These are phyloP conservation scores for Pseudolaguvia tuberculata DNA, from an alignment of 2,113 vertebrate genomes.

Conservation along the genomic window DNA sequence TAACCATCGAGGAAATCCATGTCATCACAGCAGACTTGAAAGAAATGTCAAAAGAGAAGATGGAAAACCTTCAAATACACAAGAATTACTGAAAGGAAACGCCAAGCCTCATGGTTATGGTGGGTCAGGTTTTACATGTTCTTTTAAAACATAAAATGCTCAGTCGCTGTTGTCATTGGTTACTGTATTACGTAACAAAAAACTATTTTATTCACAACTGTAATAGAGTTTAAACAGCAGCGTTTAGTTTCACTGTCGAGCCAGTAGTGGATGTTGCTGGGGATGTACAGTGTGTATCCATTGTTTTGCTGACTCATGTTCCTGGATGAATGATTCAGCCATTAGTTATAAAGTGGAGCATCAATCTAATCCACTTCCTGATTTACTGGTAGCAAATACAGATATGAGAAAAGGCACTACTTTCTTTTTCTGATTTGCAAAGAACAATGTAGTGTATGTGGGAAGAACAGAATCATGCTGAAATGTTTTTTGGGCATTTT, in stretches of 20 bases:
- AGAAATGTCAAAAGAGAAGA: conserved; percentile 15
- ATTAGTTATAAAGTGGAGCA: neutral
- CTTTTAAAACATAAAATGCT: neutral
- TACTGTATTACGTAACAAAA: no score
- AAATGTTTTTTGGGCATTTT: neutral
- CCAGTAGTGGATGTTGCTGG: conserved; percentile 17
- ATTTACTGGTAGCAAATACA: neutral
- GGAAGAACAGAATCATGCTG: no score
- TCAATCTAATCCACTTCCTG: neutral
- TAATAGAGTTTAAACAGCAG: neutral
- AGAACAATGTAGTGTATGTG: neutral
- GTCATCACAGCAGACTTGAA: conserved; percentile 18
- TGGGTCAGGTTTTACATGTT: conserved; percentile 20
- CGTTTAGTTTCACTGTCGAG: conserved; percentile 35
- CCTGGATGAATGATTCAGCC: conserved; percentile 23
- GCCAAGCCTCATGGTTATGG: conserved; percentile 20
- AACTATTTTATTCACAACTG: no score
- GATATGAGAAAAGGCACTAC: neutral
- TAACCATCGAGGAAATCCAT: conserved; percentile 17
- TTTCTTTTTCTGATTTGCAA: neutral
- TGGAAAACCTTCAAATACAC: conserved; percentile 12
- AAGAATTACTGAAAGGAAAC: conserved; percentile 12
- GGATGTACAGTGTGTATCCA: conserved; percentile 28
- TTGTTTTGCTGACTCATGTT: conserved; percentile 42
- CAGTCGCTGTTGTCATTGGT: neutral